Evolutionary conservation across 1,140 invertebrate genomes (phyloP), one percentile per base, ranked within the genome.

Genomic region (Galleria mellonella): DNA sequence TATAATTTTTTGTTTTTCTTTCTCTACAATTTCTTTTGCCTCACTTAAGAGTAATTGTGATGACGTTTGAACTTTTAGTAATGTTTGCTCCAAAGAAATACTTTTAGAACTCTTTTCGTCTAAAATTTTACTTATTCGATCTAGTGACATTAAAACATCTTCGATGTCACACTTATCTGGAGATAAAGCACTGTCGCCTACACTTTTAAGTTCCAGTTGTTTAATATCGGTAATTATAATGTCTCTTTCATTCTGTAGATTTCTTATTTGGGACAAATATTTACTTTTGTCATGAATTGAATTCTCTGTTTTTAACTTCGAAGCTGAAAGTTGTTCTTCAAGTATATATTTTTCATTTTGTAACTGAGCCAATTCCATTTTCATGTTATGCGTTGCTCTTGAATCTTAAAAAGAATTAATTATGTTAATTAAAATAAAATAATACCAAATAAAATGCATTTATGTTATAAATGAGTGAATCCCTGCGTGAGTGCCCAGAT

Each of bases 331-430:
- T 52, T 77, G 52, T 44, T 63, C 47, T 61, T 72, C 65, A 43
- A 81, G 48, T 31, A 50, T 39, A 4, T 40, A 17, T 43, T 78
- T 78, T 31, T 65, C 47, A 43, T 61, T 53, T 55, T 74, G 58
- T 36, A 81, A 44, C 46, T 68, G 62, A 4, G 62, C 63, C 50
- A 77, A 32, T 51, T 81, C 77, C 42, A 72, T 60, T 55, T 65
- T 74, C 58, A 84, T 79, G 47, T 84, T 75, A 53, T 83, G 81
- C 7, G 70, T 73, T 36, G 78, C 74, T 53, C 63, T 78, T 4
- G 76, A 78, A 56, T 84, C 81, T 84, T 37, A 35, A 56, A 61
- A 41, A 50, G n/a, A n/a, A n/a, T n/a, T n/a, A n/a, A n/a, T n/a
- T n/a, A n/a, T n/a, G n/a, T n/a, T n/a, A n/a, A n/a, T 29, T 37